Conservation (phyloP, 2,888 invertebrate genomes). For the Xestia rhomboidea region DNA sequence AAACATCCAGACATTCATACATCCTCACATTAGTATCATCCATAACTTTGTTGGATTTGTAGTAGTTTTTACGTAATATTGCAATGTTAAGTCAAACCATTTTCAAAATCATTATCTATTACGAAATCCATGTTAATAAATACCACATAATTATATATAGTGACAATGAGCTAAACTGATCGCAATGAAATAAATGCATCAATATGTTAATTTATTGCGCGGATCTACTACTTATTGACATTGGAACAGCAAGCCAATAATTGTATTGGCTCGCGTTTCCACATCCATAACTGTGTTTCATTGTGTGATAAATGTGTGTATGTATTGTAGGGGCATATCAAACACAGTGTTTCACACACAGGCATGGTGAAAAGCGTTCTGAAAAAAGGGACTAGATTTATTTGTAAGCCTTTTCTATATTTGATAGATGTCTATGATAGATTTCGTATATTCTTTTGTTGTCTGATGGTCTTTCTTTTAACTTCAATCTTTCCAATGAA, state of each 20-base stretch:
- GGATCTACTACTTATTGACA: constrained; percentile 72
- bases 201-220: constrained; percentile 72
- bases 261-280: constrained; percentile 72
- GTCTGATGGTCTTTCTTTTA: background rate
- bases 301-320: constrained; percentile 70
- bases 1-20: too few relatives aligned
- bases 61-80: background rate
- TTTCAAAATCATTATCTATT: background rate
- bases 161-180: constrained; percentile 41
- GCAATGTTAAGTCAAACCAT: background rate
- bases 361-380: constrained; percentile 5
- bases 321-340: constrained; percentile 69
- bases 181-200: constrained; percentile 68
- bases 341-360: constrained; percentile 55
- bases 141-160: constrained; percentile 18
- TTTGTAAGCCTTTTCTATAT: background rate
- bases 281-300: constrained; percentile 74
- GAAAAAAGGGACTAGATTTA: background rate
- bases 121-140: constrained; percentile 1
- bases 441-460: background rate
- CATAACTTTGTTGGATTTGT: background rate
- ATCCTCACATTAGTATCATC: too few relatives aligned
- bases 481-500: background rate
- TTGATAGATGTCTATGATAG: background rate
- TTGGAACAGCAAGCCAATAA: constrained; percentile 72